These are phyloP conservation scores for Chymomyza fuscimana DNA, from an alignment of 2,888 invertebrate genomes.

Conservation along the genomic window DNA sequence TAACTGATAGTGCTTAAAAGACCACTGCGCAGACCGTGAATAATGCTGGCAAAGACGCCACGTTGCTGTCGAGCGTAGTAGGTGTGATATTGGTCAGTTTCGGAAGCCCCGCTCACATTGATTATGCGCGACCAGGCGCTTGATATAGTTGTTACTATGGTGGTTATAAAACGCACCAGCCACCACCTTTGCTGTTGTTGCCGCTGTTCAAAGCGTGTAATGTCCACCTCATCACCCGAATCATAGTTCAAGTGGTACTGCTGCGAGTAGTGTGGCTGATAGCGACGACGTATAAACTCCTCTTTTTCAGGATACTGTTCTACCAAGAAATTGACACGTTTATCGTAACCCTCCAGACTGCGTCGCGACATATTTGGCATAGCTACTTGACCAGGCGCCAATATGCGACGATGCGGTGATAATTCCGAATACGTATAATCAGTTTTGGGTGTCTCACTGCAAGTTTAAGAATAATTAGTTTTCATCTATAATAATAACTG, in stretches of 20 bases:
- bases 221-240: constrained; percentile 78
- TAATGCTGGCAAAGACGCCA: constrained; percentile 64
- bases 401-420: constrained; percentile 89
- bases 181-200: constrained; percentile 62
- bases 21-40: constrained; percentile 54
- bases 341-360: constrained; percentile 83
- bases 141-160: constrained; percentile 63
- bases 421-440: constrained; percentile 93
- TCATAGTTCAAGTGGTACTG: constrained; percentile 68
- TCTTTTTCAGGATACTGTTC: constrained; percentile 76
- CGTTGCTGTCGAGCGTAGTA: constrained; percentile 63
- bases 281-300: constrained; percentile 77
- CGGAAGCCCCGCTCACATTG: constrained; percentile 37
- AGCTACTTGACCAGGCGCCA: constrained; percentile 89
- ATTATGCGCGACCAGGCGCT: constrained; percentile 60
- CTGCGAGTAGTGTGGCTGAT: constrained; percentile 61
- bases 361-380: constrained; percentile 95
- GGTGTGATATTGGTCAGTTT: constrained; percentile 50
- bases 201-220: constrained; percentile 54
- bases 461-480: constrained; percentile 15
- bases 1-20: constrained; percentile 63
- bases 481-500: background rate
- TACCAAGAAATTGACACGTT: constrained; percentile 80
- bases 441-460: constrained; percentile 92
- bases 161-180: constrained; percentile 68